Evolutionary conservation across 2,113 vertebrate genomes (phyloP), one percentile per base, ranked within the genome.

Genomic region (Leiothrix lutea): DNA sequence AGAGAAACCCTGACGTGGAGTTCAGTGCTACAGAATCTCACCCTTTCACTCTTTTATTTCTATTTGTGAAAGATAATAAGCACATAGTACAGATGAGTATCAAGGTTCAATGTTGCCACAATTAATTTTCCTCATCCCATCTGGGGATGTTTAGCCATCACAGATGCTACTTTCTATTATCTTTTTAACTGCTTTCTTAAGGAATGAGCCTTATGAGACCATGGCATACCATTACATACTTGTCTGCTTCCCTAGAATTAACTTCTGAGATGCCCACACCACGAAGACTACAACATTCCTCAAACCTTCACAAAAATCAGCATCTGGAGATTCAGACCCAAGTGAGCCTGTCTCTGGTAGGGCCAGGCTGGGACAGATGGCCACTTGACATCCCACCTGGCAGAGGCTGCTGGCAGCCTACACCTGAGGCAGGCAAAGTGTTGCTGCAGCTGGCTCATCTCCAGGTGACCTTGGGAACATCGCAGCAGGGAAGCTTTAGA

Each of bases 251-350:
- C 54, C 74, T 6, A 11, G 17, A 74, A 79, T 47, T 23, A 82
- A 45, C 31, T 69, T 67, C 75, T 19, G 35, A 61, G 50, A 19
- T 8, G 8, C 20, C 26, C 45, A 40, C 19, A 12, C 33, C 31
- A 19, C 0, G 0, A 21, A 24, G 44, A 45, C 0, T 1, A 31
- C 1, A 31, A n/a, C 50, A 65, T 40, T 45, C 35, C 66, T 56
- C 6, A 36, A 18, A 47, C 40, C 24, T 33, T 35, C 20, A 8
- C 36, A 56, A 25, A 42, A 58, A 69, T 25, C 70, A 40, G 35
- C 21, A 54, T 13, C 24, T 31, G 70, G 36, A 25, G 42, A 12
- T 47, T 5, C 33, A 87, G 66, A 12, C 1, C 3, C 40, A 14
- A 14, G 18, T 33, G 33, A 65, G 54, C 25, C 38, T n/a, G 16